Base-by-base conservation (phyloP, 2,797 vertebrate species). In the Melanogrammus aeglefinus region DNA sequence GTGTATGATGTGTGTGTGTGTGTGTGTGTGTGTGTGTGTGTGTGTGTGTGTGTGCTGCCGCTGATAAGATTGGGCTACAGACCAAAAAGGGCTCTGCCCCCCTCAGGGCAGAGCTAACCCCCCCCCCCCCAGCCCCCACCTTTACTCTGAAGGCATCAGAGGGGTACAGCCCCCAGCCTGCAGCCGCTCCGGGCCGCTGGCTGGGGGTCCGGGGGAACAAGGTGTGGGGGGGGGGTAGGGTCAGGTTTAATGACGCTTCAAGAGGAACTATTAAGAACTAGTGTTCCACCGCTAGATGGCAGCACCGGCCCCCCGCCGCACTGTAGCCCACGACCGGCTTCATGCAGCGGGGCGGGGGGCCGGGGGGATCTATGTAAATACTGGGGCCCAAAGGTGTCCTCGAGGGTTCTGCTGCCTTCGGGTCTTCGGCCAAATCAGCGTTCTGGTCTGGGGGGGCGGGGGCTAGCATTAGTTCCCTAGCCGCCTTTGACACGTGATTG, bases 381-480 rank as follows among this genome's bases (percentile, higher is more conserved):
- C 75, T n/a, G 71, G 78, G 82, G 70, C 78, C 78, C 86, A 86
- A 85, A 83, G 73, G 73, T 81, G 86, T 89, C 87, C 84, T 89
- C 87, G 83, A 86, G 75, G 74, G 77, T 75, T 81, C 86, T 74
- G 9, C 74, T 83, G 82, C 79, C 14, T 13, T 44, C 41, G 41
- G 12, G 12, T 44, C 41, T 44, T 39, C 1, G 38, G 38, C 3
- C 41, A 44, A 3, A 73, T 51, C 76, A 75, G 78, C 75, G 79
- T 83, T 86, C 86, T 80, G 77, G 71, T 74, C 77, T 78, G 74
- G 73, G 82, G 81, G 84, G 83, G 82, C 77, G 76, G 78, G 77
- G 33, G 91, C 92, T 89, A 90, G 85, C 85, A 88, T 92, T 91
- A 88, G 83, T 81, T 83, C 91, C 88, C 85, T 80, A 82, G 81